Conservation (phyloP, 1,140 invertebrate species). For the Chlorops oryzae region DNA sequence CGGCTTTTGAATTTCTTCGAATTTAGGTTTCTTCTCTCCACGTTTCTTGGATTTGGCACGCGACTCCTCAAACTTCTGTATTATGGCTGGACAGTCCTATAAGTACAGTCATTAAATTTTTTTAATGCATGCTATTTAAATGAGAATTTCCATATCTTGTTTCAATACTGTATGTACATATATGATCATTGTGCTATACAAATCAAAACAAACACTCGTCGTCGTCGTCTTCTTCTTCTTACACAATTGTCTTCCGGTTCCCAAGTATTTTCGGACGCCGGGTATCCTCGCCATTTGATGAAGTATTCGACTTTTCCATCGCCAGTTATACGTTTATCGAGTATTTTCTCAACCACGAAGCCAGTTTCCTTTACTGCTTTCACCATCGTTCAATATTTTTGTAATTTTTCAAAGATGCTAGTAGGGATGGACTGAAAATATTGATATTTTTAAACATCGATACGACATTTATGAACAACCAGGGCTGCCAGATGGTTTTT, state of each 20-base stretch:
- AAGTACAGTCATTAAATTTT: no score
- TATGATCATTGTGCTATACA: no score
- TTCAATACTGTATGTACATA: no score
- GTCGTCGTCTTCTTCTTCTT: no score
- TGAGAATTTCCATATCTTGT: no score
- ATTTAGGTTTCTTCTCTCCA: constrained; percentile 48
- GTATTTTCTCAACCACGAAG: constrained; percentile 47
- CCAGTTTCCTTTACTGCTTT: constrained; percentile 18
- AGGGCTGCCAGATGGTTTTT: no score
- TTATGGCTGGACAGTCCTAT: constrained; percentile 90
- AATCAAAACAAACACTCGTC: no score
- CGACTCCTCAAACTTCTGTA: constrained; percentile 79
- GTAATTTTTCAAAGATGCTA: no score
- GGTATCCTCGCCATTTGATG: constrained; percentile 46
- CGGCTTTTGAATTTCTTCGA: constrained; percentile 42
- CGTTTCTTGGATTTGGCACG: constrained; percentile 57
- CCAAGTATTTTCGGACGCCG: constrained; percentile 69
- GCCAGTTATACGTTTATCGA: constrained; percentile 45
- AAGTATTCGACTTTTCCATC: constrained; percentile 48
- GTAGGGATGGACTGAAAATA: no score
- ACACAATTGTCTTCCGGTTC: constrained; percentile 83
- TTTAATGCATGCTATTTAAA: no score
- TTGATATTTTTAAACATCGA: no score
- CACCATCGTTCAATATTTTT: constrained; percentile 2
- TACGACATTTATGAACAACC: no score